These are phyloP conservation scores for Gymnocypris eckloni DNA, from an alignment of 2,797 vertebrate genomes.

Conservation along the genomic window DNA sequence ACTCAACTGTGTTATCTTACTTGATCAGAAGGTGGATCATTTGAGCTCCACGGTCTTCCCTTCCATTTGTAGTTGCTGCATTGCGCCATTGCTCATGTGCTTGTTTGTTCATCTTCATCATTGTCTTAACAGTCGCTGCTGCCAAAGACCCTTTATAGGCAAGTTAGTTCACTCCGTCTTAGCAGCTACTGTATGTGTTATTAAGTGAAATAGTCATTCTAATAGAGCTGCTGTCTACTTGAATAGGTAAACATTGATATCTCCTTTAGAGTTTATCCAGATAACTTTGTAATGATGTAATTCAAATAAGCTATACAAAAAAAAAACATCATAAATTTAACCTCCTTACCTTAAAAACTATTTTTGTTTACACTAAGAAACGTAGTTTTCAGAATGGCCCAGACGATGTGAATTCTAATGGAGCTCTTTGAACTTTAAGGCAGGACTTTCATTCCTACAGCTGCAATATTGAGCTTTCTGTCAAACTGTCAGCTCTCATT, in stretches of 20 bases:
- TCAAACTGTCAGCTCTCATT: constrained; percentile 1
- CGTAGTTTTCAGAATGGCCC: not conserved
- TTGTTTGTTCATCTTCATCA: not conserved
- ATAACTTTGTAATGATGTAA: not conserved
- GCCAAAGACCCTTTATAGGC: not conserved
- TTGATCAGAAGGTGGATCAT: not conserved
- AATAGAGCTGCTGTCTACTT: not conserved
- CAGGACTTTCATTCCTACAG: not conserved
- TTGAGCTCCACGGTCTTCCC: not conserved
- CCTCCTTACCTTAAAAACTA: not conserved
- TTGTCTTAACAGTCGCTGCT: not conserved
- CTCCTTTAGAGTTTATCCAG: not conserved
- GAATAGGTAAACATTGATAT: not conserved
- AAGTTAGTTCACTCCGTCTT: not conserved
- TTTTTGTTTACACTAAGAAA: not conserved
- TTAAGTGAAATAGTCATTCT: not conserved
- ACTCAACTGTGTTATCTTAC: not conserved
- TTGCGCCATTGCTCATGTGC: not conserved
- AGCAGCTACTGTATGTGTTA: not conserved
- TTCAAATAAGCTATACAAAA: not conserved
- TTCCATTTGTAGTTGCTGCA: not conserved
- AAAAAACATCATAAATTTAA: not conserved
- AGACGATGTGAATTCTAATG: not conserved
- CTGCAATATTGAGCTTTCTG: not conserved
- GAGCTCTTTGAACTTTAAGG: not conserved